phyloP scores from a whole-genome alignment of 2,888 invertebrate genomes.

The Drosophila parthenogenetica region DNA sequence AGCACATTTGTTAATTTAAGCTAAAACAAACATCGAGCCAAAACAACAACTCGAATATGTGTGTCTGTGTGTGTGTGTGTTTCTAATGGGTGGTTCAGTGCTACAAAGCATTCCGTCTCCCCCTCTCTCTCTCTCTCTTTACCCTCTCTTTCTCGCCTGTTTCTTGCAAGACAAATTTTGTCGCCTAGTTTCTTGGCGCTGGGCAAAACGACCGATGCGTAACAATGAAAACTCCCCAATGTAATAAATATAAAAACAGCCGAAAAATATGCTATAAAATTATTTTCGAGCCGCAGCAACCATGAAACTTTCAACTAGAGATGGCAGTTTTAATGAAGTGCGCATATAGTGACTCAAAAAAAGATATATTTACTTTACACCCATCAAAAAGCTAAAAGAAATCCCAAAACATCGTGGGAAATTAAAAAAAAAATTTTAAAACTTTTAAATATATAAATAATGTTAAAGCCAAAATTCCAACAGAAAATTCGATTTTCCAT shows the following conservation, averaged over 20 bases:
- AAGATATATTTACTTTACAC: no score
- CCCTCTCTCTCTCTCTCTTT: background rate
- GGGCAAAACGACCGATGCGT: conserved; percentile 76
- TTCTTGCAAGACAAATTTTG: conserved; percentile 72
- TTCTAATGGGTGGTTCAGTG: conserved; percentile 24
- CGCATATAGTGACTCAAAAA: background rate
- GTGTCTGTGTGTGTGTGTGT: conserved; percentile 3
- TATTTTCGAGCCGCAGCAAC: conserved; percentile 55
- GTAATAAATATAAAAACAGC: conserved; percentile 84
- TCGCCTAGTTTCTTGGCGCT: conserved; percentile 54
- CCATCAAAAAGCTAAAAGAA: no score
- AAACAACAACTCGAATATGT: conserved; percentile 21
- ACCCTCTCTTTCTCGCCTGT: background rate
- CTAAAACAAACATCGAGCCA: conserved; percentile 72
- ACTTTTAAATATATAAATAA: no score
- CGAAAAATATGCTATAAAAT: conserved; percentile 83
- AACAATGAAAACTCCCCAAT: conserved; percentile 81
- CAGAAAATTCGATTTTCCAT: no score
- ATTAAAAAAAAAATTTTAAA: no score
- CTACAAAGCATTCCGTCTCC: background rate
- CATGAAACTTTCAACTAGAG: conserved; percentile 39
- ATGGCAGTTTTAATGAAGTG: conserved; percentile 1
- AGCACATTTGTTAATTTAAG: conserved; percentile 83
- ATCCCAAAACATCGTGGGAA: no score
- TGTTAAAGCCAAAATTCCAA: no score